These are phyloP conservation scores for Cochlearius cochlearius DNA, from an alignment of 2,113 vertebrate species.

Conservation along the genomic window DNA sequence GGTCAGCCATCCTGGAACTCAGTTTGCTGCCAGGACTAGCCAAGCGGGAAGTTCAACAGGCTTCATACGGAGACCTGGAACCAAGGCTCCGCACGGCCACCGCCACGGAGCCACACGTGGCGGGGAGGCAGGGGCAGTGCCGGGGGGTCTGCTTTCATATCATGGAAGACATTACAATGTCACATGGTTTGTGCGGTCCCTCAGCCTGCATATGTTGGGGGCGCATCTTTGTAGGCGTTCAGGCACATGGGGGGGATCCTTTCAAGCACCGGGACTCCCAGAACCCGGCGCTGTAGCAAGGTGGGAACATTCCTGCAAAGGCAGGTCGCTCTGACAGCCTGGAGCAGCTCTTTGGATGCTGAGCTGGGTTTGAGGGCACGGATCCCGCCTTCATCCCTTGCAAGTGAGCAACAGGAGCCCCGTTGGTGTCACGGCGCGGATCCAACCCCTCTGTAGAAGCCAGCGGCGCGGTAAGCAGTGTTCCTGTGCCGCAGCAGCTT, in stretches of 20 bases:
- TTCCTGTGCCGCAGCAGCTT: background rate
- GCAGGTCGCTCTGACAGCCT: background rate
- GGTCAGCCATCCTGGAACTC: rapidly evolving
- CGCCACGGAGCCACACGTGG: rapidly evolving
- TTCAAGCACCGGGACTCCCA: background rate
- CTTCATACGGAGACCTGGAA: rapidly evolving
- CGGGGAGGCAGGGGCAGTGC: rapidly evolving
- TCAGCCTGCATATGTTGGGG: rapidly evolving
- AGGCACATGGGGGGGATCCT: rapidly evolving
- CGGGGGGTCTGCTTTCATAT: rapidly evolving
- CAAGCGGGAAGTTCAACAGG: rapidly evolving
- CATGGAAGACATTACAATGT: rapidly evolving
- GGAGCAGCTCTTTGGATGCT: rapidly evolving
- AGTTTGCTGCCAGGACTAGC: background rate
- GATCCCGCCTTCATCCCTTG: background rate
- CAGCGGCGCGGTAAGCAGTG: rapidly evolving
- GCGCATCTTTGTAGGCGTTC: rapidly evolving
- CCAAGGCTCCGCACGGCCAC: rapidly evolving
- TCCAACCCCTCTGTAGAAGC: no score
- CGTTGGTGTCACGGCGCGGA: rapidly evolving
- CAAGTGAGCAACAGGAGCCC: no score
- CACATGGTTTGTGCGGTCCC: rapidly evolving
- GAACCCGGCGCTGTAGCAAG: rapidly evolving
- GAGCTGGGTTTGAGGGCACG: rapidly evolving
- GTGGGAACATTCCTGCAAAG: rapidly evolving